Evolutionary conservation across 2,888 invertebrate species (phyloP), one percentile per base, ranked within the genome.

Genomic region (Synanthedon vespiformis): DNA sequence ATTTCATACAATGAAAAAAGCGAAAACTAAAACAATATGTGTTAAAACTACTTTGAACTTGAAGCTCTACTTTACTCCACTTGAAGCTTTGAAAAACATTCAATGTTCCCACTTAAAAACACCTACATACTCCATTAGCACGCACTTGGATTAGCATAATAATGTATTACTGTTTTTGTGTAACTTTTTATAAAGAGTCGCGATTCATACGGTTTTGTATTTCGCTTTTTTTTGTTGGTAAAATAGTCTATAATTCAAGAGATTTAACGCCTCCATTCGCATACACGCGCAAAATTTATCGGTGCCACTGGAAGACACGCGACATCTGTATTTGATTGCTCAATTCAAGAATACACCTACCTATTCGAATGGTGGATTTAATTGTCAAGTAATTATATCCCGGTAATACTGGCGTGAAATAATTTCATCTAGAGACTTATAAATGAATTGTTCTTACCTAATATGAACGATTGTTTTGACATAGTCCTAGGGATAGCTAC

Each of bases 241-340:
- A 61, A 65, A 70, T 62, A 66, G 62, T 61, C 68, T 65, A 70
- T 75, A 72, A 65, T 70, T 76, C 65, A 67, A 56, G 55, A 52
- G 57, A 58, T 63, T 68, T 57, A 62, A 67, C 77, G 71, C 77
- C 77, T 68, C 71, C 72, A 55, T 59, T 73, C 72, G 60, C 61
- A 59, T 61, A 63, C 72, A 73, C 65, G 59, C 60, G 61, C 63
- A 57, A 66, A 68, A 69, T 71, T 74, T 71, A 68, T 71, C 66
- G 67, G 62, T 70, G 64, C 61, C 63, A 67, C 58, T 58, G 59
- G 34, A 5, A 67, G 62, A 65, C 60, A 60, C 59, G 61, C 59
- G 65, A 65, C 70, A 62, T 64, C 72, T 74, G 75, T 66, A 62
- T 69, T 72, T 73, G 67, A 73, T 72, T 63, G 66, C 66, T 62